Evolutionary conservation across 2,888 invertebrate species (phyloP).

Genomic region (Lepetodrilus schrolli): DNA sequence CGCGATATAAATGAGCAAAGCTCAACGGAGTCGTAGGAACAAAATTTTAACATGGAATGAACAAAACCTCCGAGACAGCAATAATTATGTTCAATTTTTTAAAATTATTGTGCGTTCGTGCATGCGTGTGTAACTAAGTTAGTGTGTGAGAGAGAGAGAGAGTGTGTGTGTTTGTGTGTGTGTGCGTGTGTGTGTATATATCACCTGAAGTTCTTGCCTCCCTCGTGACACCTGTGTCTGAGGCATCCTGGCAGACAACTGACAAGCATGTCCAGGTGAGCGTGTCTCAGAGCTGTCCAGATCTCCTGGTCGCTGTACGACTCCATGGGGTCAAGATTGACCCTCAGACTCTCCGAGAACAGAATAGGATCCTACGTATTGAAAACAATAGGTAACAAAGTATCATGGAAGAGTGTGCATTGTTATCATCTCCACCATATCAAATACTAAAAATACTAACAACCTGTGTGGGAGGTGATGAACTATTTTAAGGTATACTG

Average conservation of each 20-base stretch:
- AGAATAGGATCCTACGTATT: slow-evolving; percentile 93
- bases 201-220: slow-evolving; percentile 85
- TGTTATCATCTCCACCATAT: no score
- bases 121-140: background rate
- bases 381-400: no score
- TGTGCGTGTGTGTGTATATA: background rate
- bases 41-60: background rate
- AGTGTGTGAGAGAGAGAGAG: background rate
- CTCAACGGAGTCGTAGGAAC: no score
- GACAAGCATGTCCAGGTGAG: slow-evolving; percentile 90
- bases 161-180: no score
- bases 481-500: no score
- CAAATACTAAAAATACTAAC: no score
- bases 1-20: no score
- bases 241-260: slow-evolving; percentile 85
- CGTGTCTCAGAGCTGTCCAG: slow-evolving; percentile 90
- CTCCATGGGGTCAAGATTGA: slow-evolving; percentile 93
- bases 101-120: no score
- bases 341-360: slow-evolving; percentile 90
- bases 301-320: slow-evolving; percentile 86
- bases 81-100: no score
- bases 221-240: slow-evolving; percentile 88
- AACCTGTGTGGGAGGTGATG: no score
- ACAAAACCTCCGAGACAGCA: background rate
- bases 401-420: no score